Evolutionary conservation across 64 coral and sea anemone genomes (phyloP).

Genomic region (Exaiptasia diaphana): DNA sequence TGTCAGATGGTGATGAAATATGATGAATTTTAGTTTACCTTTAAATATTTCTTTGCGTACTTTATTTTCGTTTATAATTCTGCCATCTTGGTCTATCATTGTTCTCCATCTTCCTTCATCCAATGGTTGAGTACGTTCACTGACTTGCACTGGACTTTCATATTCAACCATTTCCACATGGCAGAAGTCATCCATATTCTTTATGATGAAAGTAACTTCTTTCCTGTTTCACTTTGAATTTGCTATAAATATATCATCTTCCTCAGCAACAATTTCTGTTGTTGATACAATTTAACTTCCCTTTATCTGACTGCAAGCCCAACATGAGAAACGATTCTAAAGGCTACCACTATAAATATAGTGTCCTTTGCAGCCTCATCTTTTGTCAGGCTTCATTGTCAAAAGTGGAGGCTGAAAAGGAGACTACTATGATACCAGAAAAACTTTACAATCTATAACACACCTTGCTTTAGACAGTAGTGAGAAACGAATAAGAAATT

Average conservation of each 20-base stretch:
- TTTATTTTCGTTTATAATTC: conserved; percentile 69
- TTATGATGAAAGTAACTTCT: background rate
- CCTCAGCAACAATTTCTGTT: background rate
- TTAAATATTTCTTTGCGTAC: conserved; percentile 78
- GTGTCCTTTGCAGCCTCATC: no score
- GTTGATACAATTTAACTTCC: background rate
- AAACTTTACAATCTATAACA: no score
- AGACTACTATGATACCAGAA: background rate
- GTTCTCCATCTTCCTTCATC: conserved; percentile 42
- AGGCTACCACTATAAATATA: background rate
- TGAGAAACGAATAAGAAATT: background rate
- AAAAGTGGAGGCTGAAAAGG: background rate
- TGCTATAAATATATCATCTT: background rate
- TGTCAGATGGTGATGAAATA: no score
- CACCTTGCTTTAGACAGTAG: no score
- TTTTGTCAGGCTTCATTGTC: background rate
- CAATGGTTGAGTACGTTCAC: conserved; percentile 64
- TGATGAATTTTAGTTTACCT: no score
- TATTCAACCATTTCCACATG: background rate
- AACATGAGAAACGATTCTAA: background rate
- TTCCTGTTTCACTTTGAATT: background rate
- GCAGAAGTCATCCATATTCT: background rate
- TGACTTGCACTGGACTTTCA: conserved; percentile 70
- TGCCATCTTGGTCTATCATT: conserved; percentile 74
- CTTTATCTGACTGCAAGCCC: background rate